These are phyloP conservation scores for Synchiropus splendidus DNA, from an alignment of 2,113 vertebrate species.

Conservation along the genomic window DNA sequence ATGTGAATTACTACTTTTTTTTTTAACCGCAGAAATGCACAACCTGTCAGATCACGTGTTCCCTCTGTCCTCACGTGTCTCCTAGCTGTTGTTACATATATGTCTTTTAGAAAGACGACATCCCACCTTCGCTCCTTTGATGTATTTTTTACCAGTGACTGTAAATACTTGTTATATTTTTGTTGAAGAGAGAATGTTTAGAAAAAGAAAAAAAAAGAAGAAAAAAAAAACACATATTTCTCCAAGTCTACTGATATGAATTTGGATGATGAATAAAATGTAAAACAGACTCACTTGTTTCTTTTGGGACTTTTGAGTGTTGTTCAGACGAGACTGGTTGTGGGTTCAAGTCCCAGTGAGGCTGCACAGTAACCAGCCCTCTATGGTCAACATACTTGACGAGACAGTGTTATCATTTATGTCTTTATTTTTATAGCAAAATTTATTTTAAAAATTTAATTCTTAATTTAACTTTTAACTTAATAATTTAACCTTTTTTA, in stretches of 20 bases:
- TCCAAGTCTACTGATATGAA: conserved; percentile 70
- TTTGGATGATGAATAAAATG: conserved; percentile 66
- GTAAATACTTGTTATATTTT: conserved; percentile 99
- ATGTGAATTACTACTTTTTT: conserved; percentile 55
- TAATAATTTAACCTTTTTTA: neutral
- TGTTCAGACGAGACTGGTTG: too few relatives aligned
- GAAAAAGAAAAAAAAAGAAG: conserved; percentile 48
- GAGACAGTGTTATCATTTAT: too few relatives aligned
- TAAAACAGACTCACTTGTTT: conserved; percentile 24
- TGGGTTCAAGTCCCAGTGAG: too few relatives aligned
- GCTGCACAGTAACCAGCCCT: too few relatives aligned
- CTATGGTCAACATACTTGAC: too few relatives aligned
- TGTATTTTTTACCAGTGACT: conserved; percentile 91
- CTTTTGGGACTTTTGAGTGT: neutral
- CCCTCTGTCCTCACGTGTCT: conserved; percentile 67
- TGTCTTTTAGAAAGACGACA: conserved; percentile 98
- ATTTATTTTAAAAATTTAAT: neutral
- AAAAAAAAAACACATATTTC: conserved; percentile 66
- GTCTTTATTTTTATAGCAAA: too few relatives aligned
- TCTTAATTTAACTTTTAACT: neutral
- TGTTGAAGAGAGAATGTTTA: conserved; percentile 88
- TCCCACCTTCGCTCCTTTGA: conserved; percentile 78
- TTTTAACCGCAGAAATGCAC: conserved; percentile 75
- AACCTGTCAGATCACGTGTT: conserved; percentile 76
- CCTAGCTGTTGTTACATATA: conserved; percentile 89